Base-by-base conservation (phyloP, 2,888 invertebrate species). In the Melitaea athalia region DNA sequence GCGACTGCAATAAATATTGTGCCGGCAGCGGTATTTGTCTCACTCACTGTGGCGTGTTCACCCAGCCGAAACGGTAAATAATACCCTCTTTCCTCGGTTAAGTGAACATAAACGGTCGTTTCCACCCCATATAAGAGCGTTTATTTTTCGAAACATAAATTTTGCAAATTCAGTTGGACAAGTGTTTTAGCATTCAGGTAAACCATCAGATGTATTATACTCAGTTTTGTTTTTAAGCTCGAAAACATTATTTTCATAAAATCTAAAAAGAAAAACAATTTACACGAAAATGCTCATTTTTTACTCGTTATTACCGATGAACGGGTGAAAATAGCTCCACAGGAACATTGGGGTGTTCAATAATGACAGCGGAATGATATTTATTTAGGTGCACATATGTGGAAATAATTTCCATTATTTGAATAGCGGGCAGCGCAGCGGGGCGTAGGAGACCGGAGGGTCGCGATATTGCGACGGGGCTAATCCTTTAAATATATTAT, bases 401-500 rank as follows among this genome's bases (percentile, higher is more conserved):
- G 91, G 88, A 91, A 91, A 91, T 91, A 89, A 91, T 91, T 90
- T 89, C 87, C 90, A 91, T 91, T 91, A 91, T 92, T 92, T 90
- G 90, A 90, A 90, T 90, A 89, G 90, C 87, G 85, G 81, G 75
- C 77, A 78, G 77, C 78, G 78, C 82, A 78, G 79, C 81, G 78
- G 79, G 79, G 80, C 74, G 78, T 76, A 70, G 78, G 73, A 73
- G 66, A 69, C 69, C 74, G 79, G 85, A 89, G 92, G 91, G 91
- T 87, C 87, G 86, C 88, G 88, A 89, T 92, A 92, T 92, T 92
- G 89, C 91, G 87, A 85, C 87, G 85, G 79, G 85, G 87, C 87
- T 92, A 92, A 92, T 92, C 92, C 92, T 92, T 92, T 92, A 92
- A 92, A 92, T 92, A 92, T 92, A 92, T 92, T 92, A 92, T 92